Evolutionary conservation across 1,140 invertebrate species (phyloP).

Genomic region (Sesamia nonagrioides): DNA sequence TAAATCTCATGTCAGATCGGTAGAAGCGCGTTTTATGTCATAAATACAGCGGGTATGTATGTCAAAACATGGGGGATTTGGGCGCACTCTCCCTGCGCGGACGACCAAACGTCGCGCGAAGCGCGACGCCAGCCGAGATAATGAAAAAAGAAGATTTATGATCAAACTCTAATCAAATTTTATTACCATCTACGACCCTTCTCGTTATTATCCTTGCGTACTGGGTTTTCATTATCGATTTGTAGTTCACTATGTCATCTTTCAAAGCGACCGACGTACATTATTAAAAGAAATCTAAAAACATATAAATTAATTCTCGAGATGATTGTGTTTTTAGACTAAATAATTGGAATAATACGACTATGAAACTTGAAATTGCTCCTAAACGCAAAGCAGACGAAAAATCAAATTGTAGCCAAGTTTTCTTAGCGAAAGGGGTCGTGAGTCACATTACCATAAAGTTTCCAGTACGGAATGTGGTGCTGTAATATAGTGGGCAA

Average conservation of each 20-base stretch:
- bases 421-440: constrained; percentile 79
- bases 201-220: constrained; percentile 60
- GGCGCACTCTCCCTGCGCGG: constrained; percentile 68
- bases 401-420: constrained; percentile 71
- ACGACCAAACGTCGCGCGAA: constrained; percentile 66
- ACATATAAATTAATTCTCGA: not conserved
- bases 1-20: constrained; percentile 83
- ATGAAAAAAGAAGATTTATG: constrained; percentile 87
- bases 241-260: constrained; percentile 64
- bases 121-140: constrained; percentile 75
- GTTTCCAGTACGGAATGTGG: constrained; percentile 73
- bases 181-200: constrained; percentile 77
- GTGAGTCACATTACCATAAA: constrained; percentile 79
- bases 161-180: constrained; percentile 84
- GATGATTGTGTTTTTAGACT: not conserved
- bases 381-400: constrained; percentile 58
- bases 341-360: not conserved
- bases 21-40: constrained; percentile 77
- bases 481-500: constrained; percentile 75
- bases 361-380: not conserved
- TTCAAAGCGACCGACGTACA: not conserved
- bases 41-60: constrained; percentile 82
- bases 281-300: not conserved
- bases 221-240: constrained; percentile 60
- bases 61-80: constrained; percentile 86